A percentile compares a stretch with the other conserved stretches of the same genome.
Conservation (phyloP, 1,140 invertebrate species). For the Oryzaephilus surinamensis region DNA sequence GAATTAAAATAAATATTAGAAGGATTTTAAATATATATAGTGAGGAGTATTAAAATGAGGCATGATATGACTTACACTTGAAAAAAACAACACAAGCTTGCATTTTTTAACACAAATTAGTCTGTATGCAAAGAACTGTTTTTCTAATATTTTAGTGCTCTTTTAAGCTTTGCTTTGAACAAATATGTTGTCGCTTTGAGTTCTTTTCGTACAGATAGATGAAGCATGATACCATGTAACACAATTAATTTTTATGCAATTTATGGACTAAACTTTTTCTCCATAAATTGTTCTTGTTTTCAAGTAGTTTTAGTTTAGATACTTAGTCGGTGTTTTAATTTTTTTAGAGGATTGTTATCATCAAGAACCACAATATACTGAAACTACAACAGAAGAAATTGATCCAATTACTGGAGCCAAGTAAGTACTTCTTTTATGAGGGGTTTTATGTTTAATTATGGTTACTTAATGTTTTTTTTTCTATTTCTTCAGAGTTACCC, state of each 20-base stretch:
- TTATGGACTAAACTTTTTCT: slow-evolving; percentile 5
- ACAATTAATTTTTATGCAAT: slow-evolving; percentile 6
- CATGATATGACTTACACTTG: slow-evolving; percentile 20
- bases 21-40: no score
- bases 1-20: no score
- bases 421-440: slow-evolving; percentile 31
- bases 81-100: slow-evolving; percentile 18
- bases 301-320: neutral
- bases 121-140: slow-evolving; percentile 30
- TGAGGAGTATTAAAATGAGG: slow-evolving; percentile 28
- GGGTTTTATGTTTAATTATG: slow-evolving; percentile 1
- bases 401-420: slow-evolving; percentile 44
- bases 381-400: slow-evolving; percentile 42
- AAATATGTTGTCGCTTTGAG: slow-evolving; percentile 8
- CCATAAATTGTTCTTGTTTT: slow-evolving; percentile 7
- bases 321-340: slow-evolving; percentile 1
- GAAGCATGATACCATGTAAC: slow-evolving; percentile 1
- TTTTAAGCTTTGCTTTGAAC: slow-evolving; percentile 5
- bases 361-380: slow-evolving; percentile 45
- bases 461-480: no score
- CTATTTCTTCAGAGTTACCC: slow-evolving; percentile 38
- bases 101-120: slow-evolving; percentile 15
- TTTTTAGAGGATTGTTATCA: slow-evolving; percentile 44
- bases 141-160: slow-evolving; percentile 11
- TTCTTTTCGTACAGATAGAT: slow-evolving; percentile 26